phyloP scores from a whole-genome alignment of 2,888 invertebrate species.

The Leptodirus hochenwartii region DNA sequence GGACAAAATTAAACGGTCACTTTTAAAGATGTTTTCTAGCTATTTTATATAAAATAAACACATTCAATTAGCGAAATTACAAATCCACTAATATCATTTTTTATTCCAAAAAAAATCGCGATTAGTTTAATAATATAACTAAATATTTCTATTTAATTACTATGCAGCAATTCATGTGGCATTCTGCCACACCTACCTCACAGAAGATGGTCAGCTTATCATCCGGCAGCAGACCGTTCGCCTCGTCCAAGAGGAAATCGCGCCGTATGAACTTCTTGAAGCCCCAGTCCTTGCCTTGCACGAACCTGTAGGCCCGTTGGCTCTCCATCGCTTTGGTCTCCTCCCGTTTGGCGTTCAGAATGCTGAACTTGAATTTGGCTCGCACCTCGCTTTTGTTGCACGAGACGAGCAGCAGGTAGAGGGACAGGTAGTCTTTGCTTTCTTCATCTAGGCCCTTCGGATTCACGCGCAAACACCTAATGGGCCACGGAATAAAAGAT shows the following conservation, averaged over 20 bases:
- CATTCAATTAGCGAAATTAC: too few relatives aligned
- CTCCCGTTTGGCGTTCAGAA: conserved; percentile 98
- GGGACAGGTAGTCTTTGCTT: conserved; percentile 98
- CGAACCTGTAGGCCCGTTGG: conserved; percentile 94
- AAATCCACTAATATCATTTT: too few relatives aligned
- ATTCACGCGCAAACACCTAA: conserved; percentile 94
- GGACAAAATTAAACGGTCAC: too few relatives aligned
- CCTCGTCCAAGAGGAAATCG: conserved; percentile 97
- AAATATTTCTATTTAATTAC: not conserved
- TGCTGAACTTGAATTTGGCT: conserved; percentile 99
- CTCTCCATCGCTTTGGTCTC: conserved; percentile 99
- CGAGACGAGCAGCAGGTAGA: conserved; percentile 96
- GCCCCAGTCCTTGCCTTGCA: conserved; percentile 99
- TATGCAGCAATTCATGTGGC: not conserved
- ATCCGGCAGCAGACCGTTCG: conserved; percentile 94
- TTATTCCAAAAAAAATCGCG: too few relatives aligned
- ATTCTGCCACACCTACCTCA: conserved; percentile 53
- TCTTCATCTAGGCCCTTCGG: conserved; percentile 99
- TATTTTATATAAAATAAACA: too few relatives aligned
- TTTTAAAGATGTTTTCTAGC: too few relatives aligned
- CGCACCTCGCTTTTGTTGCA: conserved; percentile 99
- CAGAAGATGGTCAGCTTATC: conserved; percentile 99
- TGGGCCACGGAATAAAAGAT: not conserved
- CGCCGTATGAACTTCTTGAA: conserved; percentile 99
- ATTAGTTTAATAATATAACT: too few relatives aligned